phyloP scores from a whole-genome alignment of 2,888 invertebrate species.

The Epinotia nisella region DNA sequence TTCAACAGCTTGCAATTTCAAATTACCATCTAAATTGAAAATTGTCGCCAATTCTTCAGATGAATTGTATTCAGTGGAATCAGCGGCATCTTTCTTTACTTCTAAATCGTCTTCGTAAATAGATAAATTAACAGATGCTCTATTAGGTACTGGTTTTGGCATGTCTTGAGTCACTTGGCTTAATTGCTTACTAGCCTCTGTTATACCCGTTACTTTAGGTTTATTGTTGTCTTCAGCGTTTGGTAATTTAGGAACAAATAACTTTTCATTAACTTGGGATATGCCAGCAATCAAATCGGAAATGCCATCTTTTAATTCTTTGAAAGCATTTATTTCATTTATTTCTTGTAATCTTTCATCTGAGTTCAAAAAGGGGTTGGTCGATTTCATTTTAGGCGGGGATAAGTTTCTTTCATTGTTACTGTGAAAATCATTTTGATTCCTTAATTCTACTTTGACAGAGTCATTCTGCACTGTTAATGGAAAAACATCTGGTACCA shows the following conservation, averaged over 20 bases:
- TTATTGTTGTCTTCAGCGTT: conserved; percentile 54
- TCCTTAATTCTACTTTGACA: conserved; percentile 54
- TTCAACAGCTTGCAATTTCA: conserved; percentile 52
- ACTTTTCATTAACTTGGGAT: conserved; percentile 79
- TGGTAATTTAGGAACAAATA: conserved; percentile 66
- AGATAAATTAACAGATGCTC: conserved; percentile 73
- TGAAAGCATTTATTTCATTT: conserved; percentile 78
- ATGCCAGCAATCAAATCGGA: conserved; percentile 81
- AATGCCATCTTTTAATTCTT: conserved; percentile 81
- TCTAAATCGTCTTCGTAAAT: conserved; percentile 79
- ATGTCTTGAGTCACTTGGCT: conserved; percentile 64
- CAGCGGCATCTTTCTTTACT: conserved; percentile 70
- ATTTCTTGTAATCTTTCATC: conserved; percentile 74
- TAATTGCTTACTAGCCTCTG: conserved; percentile 69
- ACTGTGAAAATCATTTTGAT: conserved; percentile 46
- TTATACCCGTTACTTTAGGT: conserved; percentile 60
- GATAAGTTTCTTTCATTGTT: conserved; percentile 50
- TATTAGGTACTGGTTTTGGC: conserved; percentile 60
- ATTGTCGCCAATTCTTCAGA: conserved; percentile 87
- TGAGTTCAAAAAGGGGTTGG: conserved; percentile 73
- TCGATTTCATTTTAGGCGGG: conserved; percentile 61
- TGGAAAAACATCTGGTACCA: conserved; percentile 63
- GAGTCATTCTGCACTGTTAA: conserved; percentile 65
- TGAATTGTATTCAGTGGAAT: conserved; percentile 86
- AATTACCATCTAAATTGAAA: conserved; percentile 77